Evolutionary conservation across 2,888 invertebrate genomes (phyloP).

Genomic region (Chrysolina americana): DNA sequence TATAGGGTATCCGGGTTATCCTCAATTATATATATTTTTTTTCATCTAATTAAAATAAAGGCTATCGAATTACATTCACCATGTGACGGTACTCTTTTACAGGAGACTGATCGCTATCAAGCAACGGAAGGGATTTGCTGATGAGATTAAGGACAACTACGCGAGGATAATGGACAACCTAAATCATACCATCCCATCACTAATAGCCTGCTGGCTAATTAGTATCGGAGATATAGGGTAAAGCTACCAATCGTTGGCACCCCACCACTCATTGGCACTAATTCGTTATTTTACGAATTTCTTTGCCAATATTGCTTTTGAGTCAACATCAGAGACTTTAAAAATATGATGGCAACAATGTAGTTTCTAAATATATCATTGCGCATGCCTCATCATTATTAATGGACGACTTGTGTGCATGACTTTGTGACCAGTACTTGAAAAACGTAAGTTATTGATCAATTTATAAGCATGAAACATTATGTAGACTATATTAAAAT

Average conservation of each 20-base stretch:
- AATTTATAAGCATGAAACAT: background rate
- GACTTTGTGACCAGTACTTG: constrained; percentile 12
- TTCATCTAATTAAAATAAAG: too few relatives aligned
- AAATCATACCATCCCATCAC: too few relatives aligned
- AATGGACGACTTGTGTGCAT: constrained; percentile 4
- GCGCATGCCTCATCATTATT: constrained; percentile 3
- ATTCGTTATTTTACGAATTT: constrained; percentile 15
- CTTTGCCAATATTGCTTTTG: background rate
- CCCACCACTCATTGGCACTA: constrained; percentile 17
- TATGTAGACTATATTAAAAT: background rate
- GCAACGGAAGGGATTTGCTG: too few relatives aligned
- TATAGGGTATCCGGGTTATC: too few relatives aligned
- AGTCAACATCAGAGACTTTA: constrained; percentile 7
- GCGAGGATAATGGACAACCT: too few relatives aligned
- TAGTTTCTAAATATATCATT: constrained; percentile 20
- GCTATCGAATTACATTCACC: too few relatives aligned
- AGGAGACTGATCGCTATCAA: too few relatives aligned
- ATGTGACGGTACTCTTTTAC: too few relatives aligned
- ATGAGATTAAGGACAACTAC: too few relatives aligned
- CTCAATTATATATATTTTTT: too few relatives aligned
- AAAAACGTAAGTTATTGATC: constrained; percentile 10
- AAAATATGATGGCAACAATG: constrained; percentile 13
- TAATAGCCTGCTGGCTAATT: too few relatives aligned
- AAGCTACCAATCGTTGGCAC: constrained; percentile 10
- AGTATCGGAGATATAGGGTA: too few relatives aligned